phyloP scores from a whole-genome alignment of 1,140 invertebrate genomes.

The Sitophilus oryzae region DNA sequence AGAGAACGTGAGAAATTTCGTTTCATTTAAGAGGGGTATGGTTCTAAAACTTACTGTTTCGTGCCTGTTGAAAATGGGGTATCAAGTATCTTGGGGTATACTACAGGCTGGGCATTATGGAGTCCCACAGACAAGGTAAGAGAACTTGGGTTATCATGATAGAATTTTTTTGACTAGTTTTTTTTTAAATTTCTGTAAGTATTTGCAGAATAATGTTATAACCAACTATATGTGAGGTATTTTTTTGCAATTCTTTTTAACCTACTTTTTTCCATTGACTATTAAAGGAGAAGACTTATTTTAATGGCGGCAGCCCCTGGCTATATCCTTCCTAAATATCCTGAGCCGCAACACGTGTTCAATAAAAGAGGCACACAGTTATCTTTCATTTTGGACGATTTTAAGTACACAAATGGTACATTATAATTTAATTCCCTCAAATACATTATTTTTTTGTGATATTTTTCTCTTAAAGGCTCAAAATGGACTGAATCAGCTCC shows the following conservation, averaged over 20 bases:
- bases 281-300: slow-evolving; percentile 58
- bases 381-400: slow-evolving; percentile 66
- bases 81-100: slow-evolving; percentile 82
- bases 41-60: slow-evolving; percentile 75
- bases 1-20: slow-evolving; percentile 86
- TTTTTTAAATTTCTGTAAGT: too few relatives aligned
- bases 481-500: slow-evolving; percentile 35
- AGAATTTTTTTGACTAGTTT: too few relatives aligned
- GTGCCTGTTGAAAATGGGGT: slow-evolving; percentile 77
- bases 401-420: slow-evolving; percentile 32
- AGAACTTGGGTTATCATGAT: too few relatives aligned
- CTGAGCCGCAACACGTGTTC: slow-evolving; percentile 77
- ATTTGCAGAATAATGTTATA: too few relatives aligned
- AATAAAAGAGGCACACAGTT: slow-evolving; percentile 64
- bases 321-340: slow-evolving; percentile 69
- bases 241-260: too few relatives aligned
- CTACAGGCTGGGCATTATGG: slow-evolving; percentile 84
- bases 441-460: too few relatives aligned
- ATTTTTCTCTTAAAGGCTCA: slow-evolving; percentile 23
- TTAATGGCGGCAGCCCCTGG: slow-evolving; percentile 81
- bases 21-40: slow-evolving; percentile 70
- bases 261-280: too few relatives aligned
- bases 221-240: too few relatives aligned
- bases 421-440: too few relatives aligned
- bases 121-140: slow-evolving; percentile 69